Evolutionary conservation across 2,888 invertebrate genomes (phyloP).

Genomic region (Pteria penguin): DNA sequence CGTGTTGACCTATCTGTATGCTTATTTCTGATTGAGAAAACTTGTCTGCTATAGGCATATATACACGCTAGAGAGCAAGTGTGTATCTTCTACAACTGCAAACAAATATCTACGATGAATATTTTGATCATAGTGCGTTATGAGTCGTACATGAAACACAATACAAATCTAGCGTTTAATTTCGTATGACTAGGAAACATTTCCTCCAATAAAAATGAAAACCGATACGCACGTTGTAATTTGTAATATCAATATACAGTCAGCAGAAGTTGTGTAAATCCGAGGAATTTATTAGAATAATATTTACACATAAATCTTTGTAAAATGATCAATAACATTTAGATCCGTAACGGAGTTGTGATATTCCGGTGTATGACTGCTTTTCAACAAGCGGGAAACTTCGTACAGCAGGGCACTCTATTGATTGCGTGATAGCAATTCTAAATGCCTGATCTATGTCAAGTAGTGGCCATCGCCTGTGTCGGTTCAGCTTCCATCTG

Average conservation of each 20-base stretch:
- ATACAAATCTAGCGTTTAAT: too few species aligned
- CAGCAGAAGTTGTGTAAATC: neutral
- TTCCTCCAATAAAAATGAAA: neutral
- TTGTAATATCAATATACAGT: neutral
- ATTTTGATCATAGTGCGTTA: too few species aligned
- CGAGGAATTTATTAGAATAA: neutral
- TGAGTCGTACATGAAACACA: too few species aligned
- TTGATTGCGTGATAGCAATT: neutral
- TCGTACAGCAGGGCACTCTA: neutral
- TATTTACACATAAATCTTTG: neutral
- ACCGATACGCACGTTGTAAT: neutral
- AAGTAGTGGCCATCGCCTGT: neutral
- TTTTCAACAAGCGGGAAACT: neutral
- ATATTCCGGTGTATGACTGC: neutral
- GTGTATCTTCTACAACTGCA: too few species aligned
- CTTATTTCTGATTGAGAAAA: conserved; percentile 38
- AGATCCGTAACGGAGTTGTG: too few species aligned
- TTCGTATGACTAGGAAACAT: too few species aligned
- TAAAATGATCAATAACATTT: neutral
- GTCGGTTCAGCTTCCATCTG: neutral
- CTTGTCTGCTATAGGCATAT: conserved; percentile 30
- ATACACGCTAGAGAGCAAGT: too few species aligned
- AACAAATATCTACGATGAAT: too few species aligned
- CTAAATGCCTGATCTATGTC: neutral
- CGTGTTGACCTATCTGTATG: conserved; percentile 38